Conservation (phyloP, 1,140 invertebrate genomes). For the Drosophila grimshawi region DNA sequence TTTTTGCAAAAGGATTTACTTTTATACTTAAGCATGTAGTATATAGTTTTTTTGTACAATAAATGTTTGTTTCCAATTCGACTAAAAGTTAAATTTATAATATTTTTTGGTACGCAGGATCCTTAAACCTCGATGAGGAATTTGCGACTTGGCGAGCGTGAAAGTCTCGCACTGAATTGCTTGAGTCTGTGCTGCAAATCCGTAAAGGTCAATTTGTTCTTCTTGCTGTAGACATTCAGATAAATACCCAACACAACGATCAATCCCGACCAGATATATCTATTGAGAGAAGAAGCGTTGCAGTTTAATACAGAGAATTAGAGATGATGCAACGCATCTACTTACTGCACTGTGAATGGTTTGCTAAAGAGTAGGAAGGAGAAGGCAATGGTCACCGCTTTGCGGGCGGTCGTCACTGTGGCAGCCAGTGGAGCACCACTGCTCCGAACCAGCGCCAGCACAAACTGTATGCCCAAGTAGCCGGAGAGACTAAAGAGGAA, state of each 20-base stretch:
- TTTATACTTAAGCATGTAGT: constrained; percentile 66
- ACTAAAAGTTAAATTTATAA: constrained; percentile 39
- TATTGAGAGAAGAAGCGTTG: constrained; percentile 84
- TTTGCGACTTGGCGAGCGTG: constrained; percentile 67
- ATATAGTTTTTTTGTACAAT: constrained; percentile 53
- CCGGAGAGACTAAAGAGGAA: constrained; percentile 94
- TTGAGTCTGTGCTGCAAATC: constrained; percentile 67
- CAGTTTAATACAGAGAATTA: background rate
- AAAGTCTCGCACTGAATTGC: constrained; percentile 43
- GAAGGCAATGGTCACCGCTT: constrained; percentile 95
- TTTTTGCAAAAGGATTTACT: constrained; percentile 29
- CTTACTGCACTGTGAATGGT: constrained; percentile 96
- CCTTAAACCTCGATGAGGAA: constrained; percentile 78
- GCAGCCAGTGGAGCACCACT: constrained; percentile 96
- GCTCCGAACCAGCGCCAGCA: constrained; percentile 93
- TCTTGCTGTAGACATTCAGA: constrained; percentile 94
- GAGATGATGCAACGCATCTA: constrained; percentile 43
- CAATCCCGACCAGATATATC: constrained; percentile 95
- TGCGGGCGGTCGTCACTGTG: constrained; percentile 94
- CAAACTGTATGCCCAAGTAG: constrained; percentile 96
- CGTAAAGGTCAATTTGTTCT: constrained; percentile 84
- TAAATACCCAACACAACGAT: constrained; percentile 96
- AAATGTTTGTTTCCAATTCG: constrained; percentile 47
- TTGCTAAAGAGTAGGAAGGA: constrained; percentile 98
- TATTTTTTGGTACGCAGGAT: constrained; percentile 62